A percentile compares a stretch with the other conserved stretches of the same genome.
These are phyloP conservation scores for Gari tellinella DNA, from an alignment of 2,888 invertebrate species.

Conservation along the genomic window DNA sequence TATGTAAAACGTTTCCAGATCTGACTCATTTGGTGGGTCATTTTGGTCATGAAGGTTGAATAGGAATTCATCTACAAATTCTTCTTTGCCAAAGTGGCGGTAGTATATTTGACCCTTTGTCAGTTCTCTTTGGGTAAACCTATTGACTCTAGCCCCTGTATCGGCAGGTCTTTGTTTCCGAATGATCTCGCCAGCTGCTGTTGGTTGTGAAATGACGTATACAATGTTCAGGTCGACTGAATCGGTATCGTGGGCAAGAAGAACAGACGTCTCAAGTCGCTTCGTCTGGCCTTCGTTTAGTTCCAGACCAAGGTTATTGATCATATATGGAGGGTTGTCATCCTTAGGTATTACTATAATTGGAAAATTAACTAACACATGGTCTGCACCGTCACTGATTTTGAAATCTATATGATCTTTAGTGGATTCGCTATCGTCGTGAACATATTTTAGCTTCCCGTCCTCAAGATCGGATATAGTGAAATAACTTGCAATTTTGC, in stretches of 20 bases:
- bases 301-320: conserved; percentile 81
- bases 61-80: conserved; percentile 79
- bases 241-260: conserved; percentile 82
- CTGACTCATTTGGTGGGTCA: conserved; percentile 82
- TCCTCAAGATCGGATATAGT: conserved; percentile 76
- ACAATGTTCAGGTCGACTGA: conserved; percentile 79
- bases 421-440: conserved; percentile 80
- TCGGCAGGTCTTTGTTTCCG: conserved; percentile 75
- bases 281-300: conserved; percentile 80
- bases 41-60: conserved; percentile 81
- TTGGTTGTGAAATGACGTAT: conserved; percentile 78
- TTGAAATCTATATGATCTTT: conserved; percentile 80
- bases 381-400: conserved; percentile 80
- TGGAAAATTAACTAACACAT: conserved; percentile 80
- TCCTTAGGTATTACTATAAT: conserved; percentile 83
- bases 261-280: conserved; percentile 72
- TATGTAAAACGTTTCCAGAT: conserved; percentile 77
- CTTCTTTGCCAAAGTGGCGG: conserved; percentile 80
- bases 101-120: conserved; percentile 83
- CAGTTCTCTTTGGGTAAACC: conserved; percentile 82
- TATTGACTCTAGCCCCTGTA: conserved; percentile 75
- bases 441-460: conserved; percentile 78
- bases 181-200: conserved; percentile 80
- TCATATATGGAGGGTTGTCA: conserved; percentile 81
- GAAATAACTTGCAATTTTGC: conserved; percentile 75